Percentiles rank a stretch among this genome's conserved stretches.
These are phyloP conservation scores for Alouatta palliata DNA, from an alignment of 2,113 vertebrate species.

Conservation along the genomic window DNA sequence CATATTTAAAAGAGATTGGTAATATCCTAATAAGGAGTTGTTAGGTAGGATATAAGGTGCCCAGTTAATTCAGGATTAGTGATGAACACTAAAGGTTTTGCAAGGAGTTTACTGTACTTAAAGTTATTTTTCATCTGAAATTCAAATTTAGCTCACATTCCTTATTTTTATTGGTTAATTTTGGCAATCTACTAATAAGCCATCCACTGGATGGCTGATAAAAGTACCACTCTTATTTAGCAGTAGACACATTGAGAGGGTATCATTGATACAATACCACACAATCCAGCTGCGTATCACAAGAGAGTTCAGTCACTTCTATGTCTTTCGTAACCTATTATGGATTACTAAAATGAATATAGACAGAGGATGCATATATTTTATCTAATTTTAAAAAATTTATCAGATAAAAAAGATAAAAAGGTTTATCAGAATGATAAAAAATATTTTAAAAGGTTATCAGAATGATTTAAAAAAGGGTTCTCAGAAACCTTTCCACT, in stretches of 20 bases:
- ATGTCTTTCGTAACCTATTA: background rate
- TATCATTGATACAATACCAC: background rate
- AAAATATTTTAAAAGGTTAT: too few relatives aligned
- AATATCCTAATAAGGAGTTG: background rate
- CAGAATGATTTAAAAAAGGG: background rate
- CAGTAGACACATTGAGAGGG: rapidly evolving
- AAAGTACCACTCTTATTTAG: background rate
- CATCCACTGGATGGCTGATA: background rate
- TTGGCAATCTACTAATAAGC: background rate
- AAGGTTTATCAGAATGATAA: background rate
- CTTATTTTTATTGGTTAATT: background rate
- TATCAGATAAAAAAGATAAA: background rate
- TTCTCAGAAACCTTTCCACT: background rate
- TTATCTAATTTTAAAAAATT: background rate
- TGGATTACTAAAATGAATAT: background rate
- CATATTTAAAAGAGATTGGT: background rate
- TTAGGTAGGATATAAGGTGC: background rate
- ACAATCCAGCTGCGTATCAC: background rate
- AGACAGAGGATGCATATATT: background rate
- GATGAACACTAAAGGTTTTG: background rate
- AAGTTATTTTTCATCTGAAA: background rate
- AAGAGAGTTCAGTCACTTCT: background rate
- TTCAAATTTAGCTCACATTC: background rate
- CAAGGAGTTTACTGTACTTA: background rate
- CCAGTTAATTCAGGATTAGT: background rate